Base-by-base conservation (phyloP, 2,888 invertebrate species). In the Nineta flava region DNA sequence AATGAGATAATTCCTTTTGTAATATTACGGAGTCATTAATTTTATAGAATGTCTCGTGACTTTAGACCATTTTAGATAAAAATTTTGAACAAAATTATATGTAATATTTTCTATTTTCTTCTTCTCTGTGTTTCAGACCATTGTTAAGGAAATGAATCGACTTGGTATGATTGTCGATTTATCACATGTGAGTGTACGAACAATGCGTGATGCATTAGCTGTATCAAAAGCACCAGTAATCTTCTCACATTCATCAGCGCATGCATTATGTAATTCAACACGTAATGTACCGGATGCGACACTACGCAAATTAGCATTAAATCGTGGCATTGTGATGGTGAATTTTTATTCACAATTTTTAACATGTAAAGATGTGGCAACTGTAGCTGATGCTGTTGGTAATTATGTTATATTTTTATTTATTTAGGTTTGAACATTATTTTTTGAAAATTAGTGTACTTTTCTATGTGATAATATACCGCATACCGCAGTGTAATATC, bases 111-210 rank as follows among this genome's bases (percentile, higher is more conserved):
- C 32, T 9, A 9, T 7, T 38, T 38, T 38, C 38, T 38, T 53
- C 48, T 50, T 53, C 49, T 50, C 49, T 50, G 55, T 32, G 46
- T 69, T 69, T 53, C 69, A 83, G 83, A 77, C 78, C 60, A 80
- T 88, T 58, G 79, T 88, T 54, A 80, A 79, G 59, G 90, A 90
- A 70, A 88, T 90, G 88, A 90, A 90, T 70, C 79, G 88, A 3
- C 72, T 90, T 53, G 90, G 90, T 21, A 90, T 90, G 86, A 75
- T 90, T 65, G 84, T 90, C 55, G 90, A 91, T 65, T 67, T 87
- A 56, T 83, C 84, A 7, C 86, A 90, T 67, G 87, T 87, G 48
- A 85, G 87, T 6, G 75, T 75, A 40, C 76, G 79, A 49, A 87
- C 87, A 21, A 88, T 88, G 88, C 73, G 79, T 46, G 86, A 85